Evolutionary conservation across 2,113 vertebrate genomes (phyloP), one percentile per base, ranked within the genome.

Genomic region (Oncorhynchus tshawytscha): DNA sequence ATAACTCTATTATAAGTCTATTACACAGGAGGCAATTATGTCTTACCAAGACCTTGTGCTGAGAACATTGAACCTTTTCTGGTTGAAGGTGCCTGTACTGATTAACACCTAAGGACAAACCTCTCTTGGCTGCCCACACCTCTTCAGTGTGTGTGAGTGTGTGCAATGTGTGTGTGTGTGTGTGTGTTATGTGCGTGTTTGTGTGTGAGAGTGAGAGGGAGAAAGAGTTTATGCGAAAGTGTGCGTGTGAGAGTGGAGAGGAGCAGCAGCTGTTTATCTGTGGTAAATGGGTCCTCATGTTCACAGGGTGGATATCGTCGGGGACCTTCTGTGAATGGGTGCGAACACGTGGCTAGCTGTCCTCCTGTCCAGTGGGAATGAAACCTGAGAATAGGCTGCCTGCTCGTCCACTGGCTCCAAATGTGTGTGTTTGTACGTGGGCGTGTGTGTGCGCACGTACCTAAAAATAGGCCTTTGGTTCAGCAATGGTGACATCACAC

Each of bases 121-220:
- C 54, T 49, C 83, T 85, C 64, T 13, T 77, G 59, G 9, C 64
- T 48, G 12, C 83, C 76, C 72, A 83, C 83, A 77, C 64, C 71
- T 73, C 25, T 74, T 51, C 60, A 3, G 3, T 15, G 74, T 82
- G 78, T 74, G 67, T 39, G 66, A 16, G 66, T 67, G 66, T 54
- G 51, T 54, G 16, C 16, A 15, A 18, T 54, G 51, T 54, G 15
- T 18, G 49, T 51, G 51, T 54, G 15, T 18, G 49, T 51, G 12
- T 54, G 12, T 54, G 16, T 54, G 3, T 34, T 34, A 16, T 54
- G 51, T 18, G 51, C 16, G 4, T 54, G 51, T 54, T 16, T 54
- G 16, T 62, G 69, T 84, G 51, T 76, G 16, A n/a, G 48, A 7
- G 24, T 1, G 39, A 9, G 39, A 11, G 39, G 39, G 39, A 45